Base-by-base conservation (phyloP, 2,113 vertebrate genomes). In the Amazona guildingii region DNA sequence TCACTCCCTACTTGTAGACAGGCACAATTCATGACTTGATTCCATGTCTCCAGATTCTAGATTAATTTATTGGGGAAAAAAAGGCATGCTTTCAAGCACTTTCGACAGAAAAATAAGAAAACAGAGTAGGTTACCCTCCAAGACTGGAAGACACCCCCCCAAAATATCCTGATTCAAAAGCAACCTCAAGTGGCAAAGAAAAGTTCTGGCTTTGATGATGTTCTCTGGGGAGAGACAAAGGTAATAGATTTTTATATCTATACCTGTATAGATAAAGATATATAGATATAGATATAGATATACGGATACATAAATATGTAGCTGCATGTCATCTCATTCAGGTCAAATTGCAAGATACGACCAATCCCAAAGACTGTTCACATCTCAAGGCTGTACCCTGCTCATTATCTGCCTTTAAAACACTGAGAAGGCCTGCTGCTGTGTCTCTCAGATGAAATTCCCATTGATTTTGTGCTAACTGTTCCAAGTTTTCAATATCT, bases 221-320 rank as follows among this genome's bases (percentile, higher is more conserved):
- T 8, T 9, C 7, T 43, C 15, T 16, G 12, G 6, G 8, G 24
- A 83, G 10, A 61, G 31, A 51, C 9, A 12, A 68, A 31, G 20
- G 28, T 17, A 73, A 37, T 64, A 25, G 13, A 13, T 4, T 15
- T 31, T 8, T 7, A 31, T 43, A 27, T 31, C 11, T 23, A 11
- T 3, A 24, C 6, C 31, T 10, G 46, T 4, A 24, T 31, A 62
- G 9, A 19, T 5, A 39, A 0, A 16, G 11, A 4, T 43, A 27
- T 18, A 17, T 2, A 73, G 17, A 39, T 10, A 11, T 2, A 72
- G 13, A 10, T 33, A 10, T 7, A 39, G 17, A 17, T 29, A 6
- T 5, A 54, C 6, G 35, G 7, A 49, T 10, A 68, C 2, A 64
- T 11, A 43, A 15, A 54, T 23, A 44, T 6, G 51, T 10, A 59